Conservation (phyloP, 2,888 invertebrate genomes). For the Isoperla grammatica region DNA sequence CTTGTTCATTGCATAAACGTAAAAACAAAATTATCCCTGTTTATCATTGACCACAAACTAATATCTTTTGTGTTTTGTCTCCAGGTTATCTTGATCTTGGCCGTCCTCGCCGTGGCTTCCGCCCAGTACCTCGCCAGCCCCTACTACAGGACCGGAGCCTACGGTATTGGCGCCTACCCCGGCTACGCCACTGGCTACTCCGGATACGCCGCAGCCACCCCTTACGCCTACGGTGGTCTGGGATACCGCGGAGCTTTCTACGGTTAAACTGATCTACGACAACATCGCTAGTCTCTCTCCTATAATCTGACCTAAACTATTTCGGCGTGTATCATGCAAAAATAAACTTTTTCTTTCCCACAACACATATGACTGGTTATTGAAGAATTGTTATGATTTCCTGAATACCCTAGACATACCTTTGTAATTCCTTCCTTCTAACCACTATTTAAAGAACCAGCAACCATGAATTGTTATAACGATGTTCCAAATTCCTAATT, state of each 20-base stretch:
- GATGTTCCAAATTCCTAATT: no score
- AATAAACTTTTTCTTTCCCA: conserved; percentile 2
- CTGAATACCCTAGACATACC: no score
- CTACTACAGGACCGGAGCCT: not conserved
- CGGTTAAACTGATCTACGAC: not conserved
- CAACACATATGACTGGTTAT: no score
- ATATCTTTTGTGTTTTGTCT: not conserved
- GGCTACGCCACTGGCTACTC: not conserved
- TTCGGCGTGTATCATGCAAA: conserved; percentile 4
- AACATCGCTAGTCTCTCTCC: not conserved
- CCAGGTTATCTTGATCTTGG: not conserved
- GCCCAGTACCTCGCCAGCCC: conserved; percentile 10
- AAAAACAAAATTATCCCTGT: no score
- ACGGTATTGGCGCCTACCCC: conserved; percentile 5
- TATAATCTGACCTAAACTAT: not conserved
- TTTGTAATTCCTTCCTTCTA: no score
- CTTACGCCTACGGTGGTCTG: not conserved
- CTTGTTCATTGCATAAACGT: no score
- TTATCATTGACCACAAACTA: no score
- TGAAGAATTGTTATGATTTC: no score
- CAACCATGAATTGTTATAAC: no score
- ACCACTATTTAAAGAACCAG: no score
- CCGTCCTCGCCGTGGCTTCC: conserved; percentile 8
- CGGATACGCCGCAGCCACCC: not conserved
- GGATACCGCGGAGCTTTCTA: conserved; percentile 1